Evolutionary conservation across 30 jellyfish, hydroid and myxozoan species (phyloP).

Genomic region (Aurelia sp.): DNA sequence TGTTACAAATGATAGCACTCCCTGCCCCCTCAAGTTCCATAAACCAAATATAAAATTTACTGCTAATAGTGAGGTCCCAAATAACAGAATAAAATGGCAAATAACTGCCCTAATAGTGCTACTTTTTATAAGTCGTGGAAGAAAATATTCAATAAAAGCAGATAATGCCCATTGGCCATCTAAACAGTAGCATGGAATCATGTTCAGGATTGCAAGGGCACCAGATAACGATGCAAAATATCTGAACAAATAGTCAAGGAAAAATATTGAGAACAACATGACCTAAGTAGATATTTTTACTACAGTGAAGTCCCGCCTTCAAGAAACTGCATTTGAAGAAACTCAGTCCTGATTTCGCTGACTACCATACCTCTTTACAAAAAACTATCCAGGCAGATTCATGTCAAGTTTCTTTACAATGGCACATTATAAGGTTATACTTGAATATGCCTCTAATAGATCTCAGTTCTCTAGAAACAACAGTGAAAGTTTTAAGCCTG

Average conservation of each 20-base stretch:
- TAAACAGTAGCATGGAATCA: slow-evolving; percentile 87
- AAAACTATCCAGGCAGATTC: too few relatives aligned
- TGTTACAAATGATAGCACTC: slow-evolving; percentile 15
- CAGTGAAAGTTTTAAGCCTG: too few relatives aligned
- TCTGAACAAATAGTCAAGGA: slow-evolving; percentile 42
- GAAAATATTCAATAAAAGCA: slow-evolving; percentile 73
- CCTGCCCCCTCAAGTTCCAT: slow-evolving; percentile 68
- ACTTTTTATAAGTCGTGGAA: slow-evolving; percentile 37
- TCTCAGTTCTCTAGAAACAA: too few relatives aligned
- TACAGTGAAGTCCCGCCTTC: too few relatives aligned
- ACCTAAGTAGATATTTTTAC: too few relatives aligned
- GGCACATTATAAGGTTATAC: too few relatives aligned
- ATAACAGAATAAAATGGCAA: slow-evolving; percentile 49
- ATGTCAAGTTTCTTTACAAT: too few relatives aligned
- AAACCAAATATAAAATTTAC: slow-evolving; percentile 74
- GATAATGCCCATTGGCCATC: slow-evolving; percentile 90
- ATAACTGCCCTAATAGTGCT: slow-evolving; percentile 34
- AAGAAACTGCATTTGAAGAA: too few relatives aligned
- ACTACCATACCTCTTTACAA: too few relatives aligned
- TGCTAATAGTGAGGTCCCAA: slow-evolving; percentile 57
- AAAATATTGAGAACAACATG: background rate
- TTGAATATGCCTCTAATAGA: too few relatives aligned
- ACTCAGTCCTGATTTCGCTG: too few relatives aligned
- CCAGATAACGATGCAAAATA: slow-evolving; percentile 87
- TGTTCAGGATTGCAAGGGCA: slow-evolving; percentile 86